A percentile compares a stretch with the other conserved stretches of the same genome.
Evolutionary conservation across 2,888 invertebrate species (phyloP).

Genomic region (Nomada ferruginata): DNA sequence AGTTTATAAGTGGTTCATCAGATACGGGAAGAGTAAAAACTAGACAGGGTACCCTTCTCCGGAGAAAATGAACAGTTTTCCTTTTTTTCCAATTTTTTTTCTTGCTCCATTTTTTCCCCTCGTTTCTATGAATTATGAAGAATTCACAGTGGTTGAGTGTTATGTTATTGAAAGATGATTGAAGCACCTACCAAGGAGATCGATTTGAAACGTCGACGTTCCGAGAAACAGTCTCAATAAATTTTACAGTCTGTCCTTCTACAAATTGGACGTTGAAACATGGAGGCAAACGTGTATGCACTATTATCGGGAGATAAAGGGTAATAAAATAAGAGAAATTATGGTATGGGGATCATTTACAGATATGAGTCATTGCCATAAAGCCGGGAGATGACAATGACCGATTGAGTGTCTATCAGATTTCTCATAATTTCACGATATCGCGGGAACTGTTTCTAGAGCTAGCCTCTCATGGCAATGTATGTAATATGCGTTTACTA

Average conservation of each 20-base stretch:
- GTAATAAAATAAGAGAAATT: slow-evolving; percentile 33
- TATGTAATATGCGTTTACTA: background rate
- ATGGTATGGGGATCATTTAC: slow-evolving; percentile 14
- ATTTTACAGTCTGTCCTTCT: background rate
- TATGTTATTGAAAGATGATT: background rate
- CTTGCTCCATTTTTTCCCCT: background rate
- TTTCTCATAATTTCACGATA: background rate
- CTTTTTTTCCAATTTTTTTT: background rate
- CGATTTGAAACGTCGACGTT: background rate
- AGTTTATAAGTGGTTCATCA: slow-evolving; percentile 21
- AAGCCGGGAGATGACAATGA: slow-evolving; percentile 10
- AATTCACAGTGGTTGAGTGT: background rate
- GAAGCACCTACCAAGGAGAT: background rate
- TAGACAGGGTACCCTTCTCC: slow-evolving; percentile 53
- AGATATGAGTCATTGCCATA: slow-evolving; percentile 13
- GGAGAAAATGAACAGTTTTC: slow-evolving; percentile 16
- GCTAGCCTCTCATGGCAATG: background rate
- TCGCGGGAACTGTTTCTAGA: background rate
- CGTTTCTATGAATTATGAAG: background rate
- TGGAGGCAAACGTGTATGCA: background rate
- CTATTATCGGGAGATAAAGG: slow-evolving; percentile 37
- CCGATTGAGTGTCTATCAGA: background rate
- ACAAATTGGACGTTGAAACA: background rate
- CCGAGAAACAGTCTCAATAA: slow-evolving; percentile 2
- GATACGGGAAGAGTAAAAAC: slow-evolving; percentile 51